Evolutionary conservation across 2,797 vertebrate species (phyloP), one percentile per base, ranked within the genome.

Genomic region (Morus bassanus): DNA sequence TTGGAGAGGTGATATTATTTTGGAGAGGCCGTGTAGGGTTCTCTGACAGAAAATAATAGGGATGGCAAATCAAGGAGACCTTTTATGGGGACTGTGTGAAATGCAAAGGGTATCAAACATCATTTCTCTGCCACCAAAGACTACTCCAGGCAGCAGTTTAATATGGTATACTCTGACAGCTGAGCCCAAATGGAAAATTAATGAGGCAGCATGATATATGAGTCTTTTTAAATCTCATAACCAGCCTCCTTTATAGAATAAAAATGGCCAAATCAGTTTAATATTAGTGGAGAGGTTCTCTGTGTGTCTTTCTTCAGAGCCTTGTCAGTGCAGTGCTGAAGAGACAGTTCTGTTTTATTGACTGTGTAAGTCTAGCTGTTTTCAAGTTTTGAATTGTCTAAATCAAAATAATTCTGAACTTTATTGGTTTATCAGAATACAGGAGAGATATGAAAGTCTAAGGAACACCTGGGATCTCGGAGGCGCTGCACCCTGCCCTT

Each of bases 201-300:
- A 97, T 90, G 96, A 97, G 97, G 97, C 96, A 93, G 96, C 91
- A 67, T 93, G 96, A 96, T 96, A 80, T 88, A 93, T 88, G 93
- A 96, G 96, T 97, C 96, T 96, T 97, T 97, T 97, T 96, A 91
- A 87, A 94, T 95, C 97, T 95, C 89, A 97, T 96, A 97, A 95
- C 93, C 89, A 88, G 96, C 86, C 95, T 97, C 93, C 88, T 97
- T 95, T 93, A 90, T 93, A 96, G 97, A 97, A 97, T 97, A 97
- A 97, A 97, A 97, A 97, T 93, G 95, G 94, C 88, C 93, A 97
- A 96, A 97, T 96, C 95, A 96, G 97, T 96, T 97, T 97, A 96
- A 95, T 96, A 96, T 92, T 95, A 97, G 96, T 57, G 70, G 92
- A 96, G 92, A 94, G 86, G 69, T 93, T 95, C 87, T 88, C 81